Evolutionary conservation across 2,113 vertebrate genomes (phyloP).

Genomic region (Prionailurus viverrinus): DNA sequence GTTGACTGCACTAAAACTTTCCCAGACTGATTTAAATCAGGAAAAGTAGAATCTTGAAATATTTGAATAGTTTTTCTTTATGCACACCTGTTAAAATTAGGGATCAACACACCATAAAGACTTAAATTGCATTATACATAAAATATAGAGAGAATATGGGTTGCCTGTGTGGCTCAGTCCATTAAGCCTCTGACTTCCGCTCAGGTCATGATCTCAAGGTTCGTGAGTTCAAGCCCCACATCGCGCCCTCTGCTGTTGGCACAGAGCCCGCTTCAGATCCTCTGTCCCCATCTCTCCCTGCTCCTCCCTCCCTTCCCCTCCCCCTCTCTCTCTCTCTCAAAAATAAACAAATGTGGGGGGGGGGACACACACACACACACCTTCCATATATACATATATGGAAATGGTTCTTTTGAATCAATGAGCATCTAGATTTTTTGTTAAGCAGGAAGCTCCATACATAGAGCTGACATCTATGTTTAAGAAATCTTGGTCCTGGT

Average conservation of each 20-base stretch:
- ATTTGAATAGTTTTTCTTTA: conserved; percentile 38
- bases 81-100: background rate
- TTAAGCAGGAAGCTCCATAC: conserved; percentile 23
- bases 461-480: background rate
- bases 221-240: too few species aligned
- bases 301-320: too few species aligned
- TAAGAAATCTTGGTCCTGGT: background rate
- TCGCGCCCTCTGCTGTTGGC: too few species aligned
- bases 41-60: conserved; percentile 31
- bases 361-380: too few species aligned
- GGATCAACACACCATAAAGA: background rate
- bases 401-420: conserved; percentile 25
- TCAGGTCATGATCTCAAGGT: too few species aligned
- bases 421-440: conserved; percentile 23
- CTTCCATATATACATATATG: background rate
- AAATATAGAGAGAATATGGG: background rate
- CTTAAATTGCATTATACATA: background rate
- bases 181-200: too few species aligned
- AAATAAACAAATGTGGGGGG: too few species aligned
- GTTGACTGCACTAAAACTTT: background rate
- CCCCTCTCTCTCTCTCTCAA: too few species aligned
- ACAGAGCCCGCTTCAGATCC: too few species aligned
- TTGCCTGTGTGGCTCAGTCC: too few species aligned
- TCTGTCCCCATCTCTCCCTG: too few species aligned
- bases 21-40: background rate